Evolutionary conservation across 2,797 vertebrate genomes (phyloP).

Genomic region (Rallus crepitans): DNA sequence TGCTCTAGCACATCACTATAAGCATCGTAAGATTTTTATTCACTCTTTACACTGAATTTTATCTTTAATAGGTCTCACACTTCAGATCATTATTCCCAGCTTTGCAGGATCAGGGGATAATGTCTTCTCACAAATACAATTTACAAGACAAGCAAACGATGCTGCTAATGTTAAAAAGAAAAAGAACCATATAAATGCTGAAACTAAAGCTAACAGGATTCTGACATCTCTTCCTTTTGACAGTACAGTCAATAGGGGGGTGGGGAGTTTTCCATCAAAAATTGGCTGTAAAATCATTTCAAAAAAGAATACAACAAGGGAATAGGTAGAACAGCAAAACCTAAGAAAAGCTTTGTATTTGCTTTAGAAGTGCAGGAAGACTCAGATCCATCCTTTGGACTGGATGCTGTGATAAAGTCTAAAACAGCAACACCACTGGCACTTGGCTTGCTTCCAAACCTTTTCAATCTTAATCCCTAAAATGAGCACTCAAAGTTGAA

Average conservation of each 20-base stretch:
- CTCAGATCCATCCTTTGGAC: background rate
- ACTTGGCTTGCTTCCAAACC: slow-evolving; percentile 36
- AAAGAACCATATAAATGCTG: background rate
- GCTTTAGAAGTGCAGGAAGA: background rate
- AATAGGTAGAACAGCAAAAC: background rate
- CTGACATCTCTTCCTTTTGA: background rate
- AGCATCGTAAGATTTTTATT: background rate
- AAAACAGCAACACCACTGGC: background rate
- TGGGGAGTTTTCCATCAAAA: background rate
- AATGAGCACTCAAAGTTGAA: slow-evolving; percentile 39
- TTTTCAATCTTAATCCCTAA: slow-evolving; percentile 39
- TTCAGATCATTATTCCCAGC: background rate
- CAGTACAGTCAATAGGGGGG: fast-evolving
- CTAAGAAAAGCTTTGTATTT: background rate
- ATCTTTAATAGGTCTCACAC: background rate
- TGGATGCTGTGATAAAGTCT: slow-evolving; percentile 7
- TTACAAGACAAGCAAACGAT: background rate
- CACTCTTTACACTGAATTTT: background rate
- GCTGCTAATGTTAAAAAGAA: slow-evolving; percentile 10
- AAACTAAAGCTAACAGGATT: slow-evolving; percentile 1
- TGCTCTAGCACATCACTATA: background rate
- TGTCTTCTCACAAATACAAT: background rate
- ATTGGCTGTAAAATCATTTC: background rate
- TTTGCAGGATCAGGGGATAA: background rate
- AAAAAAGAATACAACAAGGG: background rate